Evolutionary conservation across 2,888 invertebrate genomes (phyloP).

Genomic region (Hydrotaea diabolus): DNA sequence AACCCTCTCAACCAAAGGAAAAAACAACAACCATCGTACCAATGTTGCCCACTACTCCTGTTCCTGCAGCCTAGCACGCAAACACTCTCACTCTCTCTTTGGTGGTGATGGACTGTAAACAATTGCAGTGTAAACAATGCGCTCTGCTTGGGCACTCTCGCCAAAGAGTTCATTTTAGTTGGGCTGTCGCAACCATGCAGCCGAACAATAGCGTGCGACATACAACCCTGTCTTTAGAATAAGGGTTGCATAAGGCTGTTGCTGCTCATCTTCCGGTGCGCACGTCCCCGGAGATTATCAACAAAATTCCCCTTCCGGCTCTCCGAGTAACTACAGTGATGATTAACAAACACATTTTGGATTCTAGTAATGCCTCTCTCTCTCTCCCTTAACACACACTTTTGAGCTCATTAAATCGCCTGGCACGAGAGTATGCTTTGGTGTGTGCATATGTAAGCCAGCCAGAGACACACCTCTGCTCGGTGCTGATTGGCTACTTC

Average conservation of each 20-base stretch:
- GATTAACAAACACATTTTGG: background rate
- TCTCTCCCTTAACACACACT: background rate
- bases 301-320: slow-evolving; percentile 52
- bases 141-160: slow-evolving; percentile 40
- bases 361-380: background rate
- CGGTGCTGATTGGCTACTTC: slow-evolving; percentile 73
- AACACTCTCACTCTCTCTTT: slow-evolving; percentile 21
- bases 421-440: slow-evolving; percentile 71
- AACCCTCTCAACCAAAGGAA: slow-evolving; percentile 66
- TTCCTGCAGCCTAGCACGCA: slow-evolving; percentile 33
- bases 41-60: slow-evolving; percentile 32
- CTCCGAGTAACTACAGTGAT: background rate
- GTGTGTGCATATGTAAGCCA: slow-evolving; percentile 34
- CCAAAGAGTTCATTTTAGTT: slow-evolving; percentile 9
- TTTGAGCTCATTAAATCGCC: background rate
- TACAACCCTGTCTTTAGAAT: slow-evolving; percentile 12
- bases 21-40: slow-evolving; percentile 32
- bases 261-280: slow-evolving; percentile 67
- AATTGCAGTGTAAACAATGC: slow-evolving; percentile 12
- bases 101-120: slow-evolving; percentile 24
- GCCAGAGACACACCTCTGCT: slow-evolving; percentile 74
- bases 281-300: slow-evolving; percentile 77
- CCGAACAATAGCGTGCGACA: too few relatives aligned
- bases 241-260: slow-evolving; percentile 14
- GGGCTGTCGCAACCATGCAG: background rate